A percentile compares a stretch with the other conserved stretches of the same genome.
Conservation (phyloP, 2,113 vertebrate species). For the Stercorarius parasiticus region DNA sequence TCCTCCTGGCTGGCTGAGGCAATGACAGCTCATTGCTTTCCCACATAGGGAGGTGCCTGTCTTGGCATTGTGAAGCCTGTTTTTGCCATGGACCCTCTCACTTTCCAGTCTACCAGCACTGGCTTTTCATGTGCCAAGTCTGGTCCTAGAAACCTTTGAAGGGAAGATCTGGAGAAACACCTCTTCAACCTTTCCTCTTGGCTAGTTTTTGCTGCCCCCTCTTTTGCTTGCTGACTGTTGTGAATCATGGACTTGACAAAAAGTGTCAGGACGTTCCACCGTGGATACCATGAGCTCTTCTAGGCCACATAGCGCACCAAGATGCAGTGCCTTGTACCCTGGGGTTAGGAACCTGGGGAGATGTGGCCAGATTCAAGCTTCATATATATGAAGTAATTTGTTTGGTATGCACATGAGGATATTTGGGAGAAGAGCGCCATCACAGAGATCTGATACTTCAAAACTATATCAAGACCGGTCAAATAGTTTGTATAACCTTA, state of each 20-base stretch:
- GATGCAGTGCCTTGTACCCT: not conserved
- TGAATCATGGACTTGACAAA: not conserved
- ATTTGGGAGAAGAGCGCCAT: not conserved
- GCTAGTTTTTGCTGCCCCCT: not conserved
- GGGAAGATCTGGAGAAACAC: not conserved
- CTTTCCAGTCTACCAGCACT: not conserved
- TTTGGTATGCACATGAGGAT: not conserved
- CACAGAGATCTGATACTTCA: not conserved
- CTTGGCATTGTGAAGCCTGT: not conserved
- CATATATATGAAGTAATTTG: not conserved
- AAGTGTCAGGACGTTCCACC: not conserved
- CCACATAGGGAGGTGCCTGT: fast-evolving
- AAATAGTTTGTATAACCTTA: not conserved
- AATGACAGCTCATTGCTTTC: not conserved
- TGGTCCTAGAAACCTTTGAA: not conserved
- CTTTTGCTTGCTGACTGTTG: not conserved
- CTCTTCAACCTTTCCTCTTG: not conserved
- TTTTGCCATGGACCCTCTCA: not conserved
- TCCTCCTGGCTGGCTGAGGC: not conserved
- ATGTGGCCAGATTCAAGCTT: not conserved
- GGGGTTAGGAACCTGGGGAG: not conserved
- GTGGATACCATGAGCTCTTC: not conserved
- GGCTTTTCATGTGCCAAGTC: not conserved
- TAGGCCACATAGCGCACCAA: not conserved
- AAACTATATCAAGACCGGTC: not conserved